Conservation (phyloP, 2,113 vertebrate genomes). For the Uria lomvia region DNA sequence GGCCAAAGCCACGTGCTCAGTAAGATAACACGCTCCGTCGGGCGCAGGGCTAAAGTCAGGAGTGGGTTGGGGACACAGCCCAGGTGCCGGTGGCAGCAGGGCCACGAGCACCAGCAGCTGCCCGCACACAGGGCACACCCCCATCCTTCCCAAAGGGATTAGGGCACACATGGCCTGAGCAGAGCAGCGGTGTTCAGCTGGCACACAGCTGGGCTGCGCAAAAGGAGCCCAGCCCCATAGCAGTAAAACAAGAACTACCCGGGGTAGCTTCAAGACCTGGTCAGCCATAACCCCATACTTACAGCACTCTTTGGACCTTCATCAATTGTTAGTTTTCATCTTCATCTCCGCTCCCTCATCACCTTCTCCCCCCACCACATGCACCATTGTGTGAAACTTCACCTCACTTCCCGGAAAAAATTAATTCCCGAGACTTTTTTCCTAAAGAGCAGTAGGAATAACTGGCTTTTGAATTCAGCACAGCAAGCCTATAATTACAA, state of each 20-base stretch:
- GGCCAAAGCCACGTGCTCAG: neutral
- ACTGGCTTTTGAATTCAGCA: conserved; percentile 4
- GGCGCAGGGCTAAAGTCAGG: rapidly evolving
- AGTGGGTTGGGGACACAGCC: neutral
- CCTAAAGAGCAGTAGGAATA: conserved; percentile 35
- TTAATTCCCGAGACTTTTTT: neutral
- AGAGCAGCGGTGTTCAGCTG: neutral
- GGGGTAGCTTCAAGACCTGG: neutral
- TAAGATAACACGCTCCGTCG: rapidly evolving
- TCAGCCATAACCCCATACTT: neutral
- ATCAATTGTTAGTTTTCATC: neutral
- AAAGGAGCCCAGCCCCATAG: neutral
- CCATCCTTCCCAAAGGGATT: neutral
- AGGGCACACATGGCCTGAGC: neutral
- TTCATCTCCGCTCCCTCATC: neutral
- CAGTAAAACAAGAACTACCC: neutral
- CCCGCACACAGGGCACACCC: neutral
- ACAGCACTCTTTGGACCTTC: neutral
- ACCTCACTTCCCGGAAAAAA: neutral
- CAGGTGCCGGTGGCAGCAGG: neutral
- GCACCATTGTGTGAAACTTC: neutral
- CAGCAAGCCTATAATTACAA: conserved; percentile 10
- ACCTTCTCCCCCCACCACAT: neutral
- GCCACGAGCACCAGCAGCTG: neutral
- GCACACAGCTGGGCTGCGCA: neutral